phyloP scores from a whole-genome alignment of 2,113 vertebrate genomes.

The Muntiacus muntjak region DNA sequence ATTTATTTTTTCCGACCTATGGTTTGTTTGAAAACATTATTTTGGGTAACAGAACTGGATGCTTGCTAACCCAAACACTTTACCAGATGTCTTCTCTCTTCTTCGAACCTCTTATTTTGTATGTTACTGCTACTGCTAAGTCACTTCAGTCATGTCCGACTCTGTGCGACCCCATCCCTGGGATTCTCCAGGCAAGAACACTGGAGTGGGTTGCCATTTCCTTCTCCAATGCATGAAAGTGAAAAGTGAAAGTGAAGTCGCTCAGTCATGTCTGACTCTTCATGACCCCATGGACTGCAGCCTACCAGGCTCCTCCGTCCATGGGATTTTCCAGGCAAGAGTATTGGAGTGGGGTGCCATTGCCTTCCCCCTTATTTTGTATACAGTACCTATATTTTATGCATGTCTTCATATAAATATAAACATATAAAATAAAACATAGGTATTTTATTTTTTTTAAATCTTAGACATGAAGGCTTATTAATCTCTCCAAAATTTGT shows the following conservation, averaged over 20 bases:
- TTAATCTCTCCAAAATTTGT: constrained; percentile 19
- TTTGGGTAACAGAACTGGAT: neutral
- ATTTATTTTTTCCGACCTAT: neutral
- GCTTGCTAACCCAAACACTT: neutral
- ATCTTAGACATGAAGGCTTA: neutral
- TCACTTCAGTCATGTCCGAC: no score
- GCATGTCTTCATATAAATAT: neutral
- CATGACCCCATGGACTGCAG: no score
- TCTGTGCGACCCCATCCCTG: no score
- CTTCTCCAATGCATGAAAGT: no score
- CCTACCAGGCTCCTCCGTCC: no score
- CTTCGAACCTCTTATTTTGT: neutral
- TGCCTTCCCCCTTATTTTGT: neutral
- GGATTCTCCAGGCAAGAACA: no score
- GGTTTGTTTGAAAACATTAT: constrained; percentile 7
- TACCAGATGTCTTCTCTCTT: neutral
- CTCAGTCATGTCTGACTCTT: no score
- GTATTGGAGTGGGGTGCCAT: no score
- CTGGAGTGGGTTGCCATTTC: no score
- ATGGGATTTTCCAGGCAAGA: no score
- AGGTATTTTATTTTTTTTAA: neutral
- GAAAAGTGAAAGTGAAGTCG: no score
- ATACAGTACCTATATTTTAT: neutral
- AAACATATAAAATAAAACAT: neutral
- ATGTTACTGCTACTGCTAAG: neutral